phyloP scores from a whole-genome alignment of 2,797 vertebrate genomes.

The Monodelphis domestica region DNA sequence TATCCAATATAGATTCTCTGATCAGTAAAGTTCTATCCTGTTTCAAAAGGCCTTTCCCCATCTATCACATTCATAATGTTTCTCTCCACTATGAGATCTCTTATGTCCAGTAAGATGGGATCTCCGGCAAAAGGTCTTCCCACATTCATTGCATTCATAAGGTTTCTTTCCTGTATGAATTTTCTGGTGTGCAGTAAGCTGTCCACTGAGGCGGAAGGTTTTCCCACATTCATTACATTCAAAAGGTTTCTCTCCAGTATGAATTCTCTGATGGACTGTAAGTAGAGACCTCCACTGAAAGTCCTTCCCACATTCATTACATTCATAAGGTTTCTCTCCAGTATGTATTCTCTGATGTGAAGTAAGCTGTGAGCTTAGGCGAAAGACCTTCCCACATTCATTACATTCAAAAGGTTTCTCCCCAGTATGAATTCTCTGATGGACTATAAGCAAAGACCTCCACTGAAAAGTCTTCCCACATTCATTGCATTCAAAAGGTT shows the following conservation, averaged over 20 bases:
- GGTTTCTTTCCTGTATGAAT: constrained; percentile 69
- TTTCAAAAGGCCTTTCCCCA: constrained; percentile 39
- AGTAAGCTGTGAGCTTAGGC: background rate
- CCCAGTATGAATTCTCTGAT: background rate
- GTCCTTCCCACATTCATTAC: constrained; percentile 66
- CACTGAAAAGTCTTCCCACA: constrained; percentile 61
- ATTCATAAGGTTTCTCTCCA: constrained; percentile 71
- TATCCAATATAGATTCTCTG: constrained; percentile 23
- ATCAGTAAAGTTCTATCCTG: constrained; percentile 20
- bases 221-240: constrained; percentile 67
- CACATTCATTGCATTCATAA: constrained; percentile 68
- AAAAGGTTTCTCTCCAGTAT: constrained; percentile 59
- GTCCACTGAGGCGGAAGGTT: constrained; percentile 70
- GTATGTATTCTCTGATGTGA: constrained; percentile 69
- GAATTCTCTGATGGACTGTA: constrained; percentile 67
- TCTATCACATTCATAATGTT: constrained; percentile 57
- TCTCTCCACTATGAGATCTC: constrained; percentile 63
- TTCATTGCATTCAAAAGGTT: background rate
- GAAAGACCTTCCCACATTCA: background rate
- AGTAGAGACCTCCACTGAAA: constrained; percentile 74
- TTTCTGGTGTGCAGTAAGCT: constrained; percentile 69
- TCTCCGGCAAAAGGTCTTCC: constrained; percentile 69
- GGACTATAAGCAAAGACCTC: constrained; percentile 26
- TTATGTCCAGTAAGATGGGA: constrained; percentile 72
- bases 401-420: background rate